These are phyloP conservation scores for Athalia cordata DNA, from an alignment of 2,888 invertebrate genomes.

Conservation along the genomic window DNA sequence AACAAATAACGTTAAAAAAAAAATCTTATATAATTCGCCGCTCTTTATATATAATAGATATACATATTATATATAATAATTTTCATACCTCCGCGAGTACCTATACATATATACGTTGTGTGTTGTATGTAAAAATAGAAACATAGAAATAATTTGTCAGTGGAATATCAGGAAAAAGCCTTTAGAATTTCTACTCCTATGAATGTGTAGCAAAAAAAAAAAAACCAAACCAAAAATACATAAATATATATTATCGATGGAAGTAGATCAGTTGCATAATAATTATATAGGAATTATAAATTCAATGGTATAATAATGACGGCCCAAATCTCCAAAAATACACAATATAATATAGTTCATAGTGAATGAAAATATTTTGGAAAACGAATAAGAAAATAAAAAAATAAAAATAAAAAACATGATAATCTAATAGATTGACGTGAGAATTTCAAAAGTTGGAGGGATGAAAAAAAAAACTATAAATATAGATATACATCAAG, in stretches of 20 bases:
- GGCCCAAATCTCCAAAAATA: neutral
- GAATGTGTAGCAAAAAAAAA: no score
- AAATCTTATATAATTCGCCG: neutral
- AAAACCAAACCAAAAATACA: no score
- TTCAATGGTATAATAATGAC: no score
- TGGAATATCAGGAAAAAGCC: no score
- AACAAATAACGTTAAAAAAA: slow-evolving; percentile 8
- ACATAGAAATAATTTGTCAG: no score
- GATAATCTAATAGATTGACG: neutral
- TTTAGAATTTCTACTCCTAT: no score
- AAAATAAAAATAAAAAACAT: neutral
- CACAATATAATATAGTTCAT: neutral
- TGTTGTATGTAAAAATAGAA: no score
- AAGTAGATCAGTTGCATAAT: no score
- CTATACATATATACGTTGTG: no score
- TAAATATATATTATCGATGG: no score
- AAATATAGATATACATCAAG: neutral
- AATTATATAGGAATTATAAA: no score
- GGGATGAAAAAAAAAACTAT: neutral
- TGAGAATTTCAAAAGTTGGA: neutral
- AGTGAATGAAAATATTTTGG: neutral
- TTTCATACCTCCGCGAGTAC: neutral
- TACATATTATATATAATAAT: neutral
- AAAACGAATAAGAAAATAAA: neutral
- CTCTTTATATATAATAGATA: neutral